Evolutionary conservation across 2,113 vertebrate species (phyloP), one percentile per base, ranked within the genome.

Genomic region (Phaetusa simplex): DNA sequence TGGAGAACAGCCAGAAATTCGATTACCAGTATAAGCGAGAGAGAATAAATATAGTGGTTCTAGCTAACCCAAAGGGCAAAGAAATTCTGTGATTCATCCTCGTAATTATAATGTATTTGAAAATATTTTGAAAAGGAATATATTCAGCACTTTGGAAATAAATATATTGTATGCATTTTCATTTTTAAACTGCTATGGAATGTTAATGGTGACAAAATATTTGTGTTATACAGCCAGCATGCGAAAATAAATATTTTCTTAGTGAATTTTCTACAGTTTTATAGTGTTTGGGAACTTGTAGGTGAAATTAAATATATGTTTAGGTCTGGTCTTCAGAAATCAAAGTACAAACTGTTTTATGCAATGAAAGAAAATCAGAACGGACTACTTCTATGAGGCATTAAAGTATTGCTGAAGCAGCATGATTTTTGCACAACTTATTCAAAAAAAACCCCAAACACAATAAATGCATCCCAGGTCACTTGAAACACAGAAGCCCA

Each of bases 131-230:
- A 73, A 93, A 96, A 82, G 43, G 32, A 89, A 94, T 91, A 79
- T 61, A 79, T 87, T 76, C 72, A 85, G 27, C 19, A 72, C 73
- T 94, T 91, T 86, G 45, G 78, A 96, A 95, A 96, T 80, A 96
- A 94, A 91, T 91, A 82, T 69, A 93, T 94, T 94, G 89, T 69
- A 87, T 30, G 53, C n/a, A 77, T 87, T 96, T 93, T 94, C 80
- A 87, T 94, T 95, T 97, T 94, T 77, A 93, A 91, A 78, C 84
- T 89, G 73, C 66, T 8, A 45, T 66, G 89, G 91, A 95, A 97
- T 85, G 70, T 79, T 95, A 97, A 97, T 88, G 83, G 73, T 94
- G 91, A 85, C 74, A 95, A 96, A 97, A 96, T 97, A 95, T 93
- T 96, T 95, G 58, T 91, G 45, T 88, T 95, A 62, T 55, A 89